Evolutionary conservation across 2,113 vertebrate genomes (phyloP).

Genomic region (Pyxicephalus adspersus): DNA sequence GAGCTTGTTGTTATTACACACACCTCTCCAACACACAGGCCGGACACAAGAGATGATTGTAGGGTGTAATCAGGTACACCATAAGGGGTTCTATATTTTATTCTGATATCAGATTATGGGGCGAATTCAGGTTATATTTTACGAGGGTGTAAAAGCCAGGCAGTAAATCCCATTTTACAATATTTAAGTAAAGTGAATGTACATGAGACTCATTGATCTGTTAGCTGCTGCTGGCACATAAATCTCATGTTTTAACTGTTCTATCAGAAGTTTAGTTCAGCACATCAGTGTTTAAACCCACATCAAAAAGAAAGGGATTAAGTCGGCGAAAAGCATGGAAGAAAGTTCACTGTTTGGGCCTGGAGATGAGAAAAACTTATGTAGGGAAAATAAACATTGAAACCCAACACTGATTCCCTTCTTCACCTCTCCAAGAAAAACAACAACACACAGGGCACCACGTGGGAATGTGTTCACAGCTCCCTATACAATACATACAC

Average conservation of each 20-base stretch:
- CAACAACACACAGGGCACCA: constrained; percentile 78
- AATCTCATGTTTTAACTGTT: constrained; percentile 61
- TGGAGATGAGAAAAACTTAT: constrained; percentile 81
- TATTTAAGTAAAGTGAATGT: constrained; percentile 41
- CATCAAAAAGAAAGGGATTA: constrained; percentile 72
- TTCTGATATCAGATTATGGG: background rate
- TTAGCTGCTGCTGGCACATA: constrained; percentile 60
- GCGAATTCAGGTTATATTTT: constrained; percentile 7
- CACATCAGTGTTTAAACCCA: constrained; percentile 67
- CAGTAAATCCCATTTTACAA: constrained; percentile 8
- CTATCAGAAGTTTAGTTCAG: constrained; percentile 63
- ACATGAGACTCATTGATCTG: constrained; percentile 7
- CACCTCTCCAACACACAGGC: too few relatives aligned
- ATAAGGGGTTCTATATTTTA: background rate
- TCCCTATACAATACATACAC: constrained; percentile 41
- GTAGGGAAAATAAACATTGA: constrained; percentile 81
- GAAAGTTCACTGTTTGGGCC: constrained; percentile 64
- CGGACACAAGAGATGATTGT: background rate
- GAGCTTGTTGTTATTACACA: background rate
- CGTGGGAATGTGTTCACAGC: constrained; percentile 67
- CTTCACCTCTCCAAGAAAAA: constrained; percentile 66
- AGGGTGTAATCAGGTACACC: background rate
- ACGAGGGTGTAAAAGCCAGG: background rate
- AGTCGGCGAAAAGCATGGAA: constrained; percentile 64
- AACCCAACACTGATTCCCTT: constrained; percentile 77